Conservation (phyloP, 2,888 invertebrate genomes). For the Parthenolecanium corni region DNA sequence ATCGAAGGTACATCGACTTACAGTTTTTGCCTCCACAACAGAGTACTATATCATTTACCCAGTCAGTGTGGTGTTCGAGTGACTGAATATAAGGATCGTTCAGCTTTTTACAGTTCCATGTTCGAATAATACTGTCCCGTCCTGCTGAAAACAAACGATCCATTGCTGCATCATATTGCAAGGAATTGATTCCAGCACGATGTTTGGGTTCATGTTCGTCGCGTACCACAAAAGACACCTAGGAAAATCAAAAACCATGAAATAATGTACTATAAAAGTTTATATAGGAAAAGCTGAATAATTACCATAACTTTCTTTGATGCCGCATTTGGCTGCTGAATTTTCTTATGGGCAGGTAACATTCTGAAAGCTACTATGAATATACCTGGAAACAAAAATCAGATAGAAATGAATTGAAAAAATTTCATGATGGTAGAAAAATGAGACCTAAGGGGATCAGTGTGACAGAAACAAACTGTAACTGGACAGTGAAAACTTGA, state of each 20-base stretch:
- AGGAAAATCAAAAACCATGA: background rate
- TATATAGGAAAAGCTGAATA: background rate
- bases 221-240: conserved; percentile 91
- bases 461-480: no score
- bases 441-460: no score
- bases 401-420: background rate
- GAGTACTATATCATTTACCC: conserved; percentile 98
- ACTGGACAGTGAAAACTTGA: no score
- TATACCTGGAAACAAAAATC: background rate
- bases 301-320: conserved; percentile 22
- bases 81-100: conserved; percentile 79
- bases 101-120: conserved; percentile 56
- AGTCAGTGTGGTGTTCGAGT: conserved; percentile 99
- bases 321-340: conserved; percentile 5
- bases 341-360: conserved; percentile 27
- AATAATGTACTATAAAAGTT: background rate
- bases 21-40: conserved; percentile 94
- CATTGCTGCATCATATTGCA: conserved; percentile 80
- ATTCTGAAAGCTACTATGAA: background rate
- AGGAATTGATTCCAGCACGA: conserved; percentile 88
- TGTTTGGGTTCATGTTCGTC: conserved; percentile 90
- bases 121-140: conserved; percentile 91
- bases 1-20: conserved; percentile 41
- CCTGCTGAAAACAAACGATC: conserved; percentile 91
- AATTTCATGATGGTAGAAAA: no score